Percentiles rank a stretch among this genome's conserved stretches.
Evolutionary conservation across 2,113 vertebrate species (phyloP).

Genomic region (Tachuris rubrigastra): DNA sequence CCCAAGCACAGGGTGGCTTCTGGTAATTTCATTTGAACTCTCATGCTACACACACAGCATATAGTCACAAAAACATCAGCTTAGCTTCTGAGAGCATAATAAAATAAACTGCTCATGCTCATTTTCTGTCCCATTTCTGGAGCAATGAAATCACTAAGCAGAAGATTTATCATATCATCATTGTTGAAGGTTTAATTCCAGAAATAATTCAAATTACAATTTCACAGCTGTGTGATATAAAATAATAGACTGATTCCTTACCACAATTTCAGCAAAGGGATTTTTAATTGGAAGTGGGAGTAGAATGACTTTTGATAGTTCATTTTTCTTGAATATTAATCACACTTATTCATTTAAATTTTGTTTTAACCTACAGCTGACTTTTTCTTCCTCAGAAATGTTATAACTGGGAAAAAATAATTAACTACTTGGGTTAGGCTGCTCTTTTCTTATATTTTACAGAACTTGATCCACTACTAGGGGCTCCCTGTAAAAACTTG

Average conservation of each 20-base stretch:
- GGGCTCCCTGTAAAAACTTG: not conserved
- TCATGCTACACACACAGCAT: not conserved
- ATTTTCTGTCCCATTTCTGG: not conserved
- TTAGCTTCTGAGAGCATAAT: not conserved
- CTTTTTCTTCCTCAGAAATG: not conserved
- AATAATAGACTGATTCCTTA: not conserved
- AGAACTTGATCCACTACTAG: not conserved
- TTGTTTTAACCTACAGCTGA: not conserved
- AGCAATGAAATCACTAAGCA: not conserved
- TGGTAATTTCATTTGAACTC: not conserved
- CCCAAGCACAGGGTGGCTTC: not conserved
- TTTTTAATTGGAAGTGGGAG: conserved; percentile 3
- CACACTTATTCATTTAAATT: not conserved
- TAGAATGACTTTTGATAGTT: not conserved
- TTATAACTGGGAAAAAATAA: not conserved
- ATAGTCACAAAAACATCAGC: not conserved
- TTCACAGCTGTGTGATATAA: not conserved
- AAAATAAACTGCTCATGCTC: not conserved
- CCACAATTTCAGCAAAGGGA: not conserved
- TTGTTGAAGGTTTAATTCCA: not conserved
- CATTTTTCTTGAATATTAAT: not conserved
- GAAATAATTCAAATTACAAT: conserved; percentile 4
- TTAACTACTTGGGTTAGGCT: not conserved
- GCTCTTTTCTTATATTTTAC: not conserved
- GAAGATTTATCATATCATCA: not conserved